Evolutionary conservation across 2,113 vertebrate species (phyloP), one percentile per base, ranked within the genome.

Genomic region (Rhineura floridana): DNA sequence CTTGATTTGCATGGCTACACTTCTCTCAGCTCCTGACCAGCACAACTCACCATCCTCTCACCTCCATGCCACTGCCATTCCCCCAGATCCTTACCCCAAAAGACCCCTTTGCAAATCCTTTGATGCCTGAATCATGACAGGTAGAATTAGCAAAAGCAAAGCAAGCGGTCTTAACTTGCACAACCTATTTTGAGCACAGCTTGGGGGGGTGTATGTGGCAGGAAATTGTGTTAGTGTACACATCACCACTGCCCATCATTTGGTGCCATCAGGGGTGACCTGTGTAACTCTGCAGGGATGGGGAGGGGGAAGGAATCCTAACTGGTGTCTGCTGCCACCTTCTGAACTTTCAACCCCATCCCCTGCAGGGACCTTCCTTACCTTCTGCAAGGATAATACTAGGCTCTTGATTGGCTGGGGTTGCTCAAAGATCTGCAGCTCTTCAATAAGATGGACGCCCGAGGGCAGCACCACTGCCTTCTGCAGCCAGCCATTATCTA

Each of bases 401-500:
- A 99, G 95, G 94, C 98, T 99, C 95, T 98, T 97, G 92, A 99
- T 96, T 0, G 99, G 98, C 95, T 98, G 97, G 0, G 95, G 90
- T 0, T 95, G 95, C 87, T 98, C 97, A 30, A 99, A 99, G 91
- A 99, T 97, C 96, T 99, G 98, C 94, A 99, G 97, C 95, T 99
- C 99, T 94, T 99, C 99, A 0, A 99, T 98, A 89, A 99, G 96
- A 25, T 99, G 98, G 23, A 97, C 95, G 11, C 94, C 96, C 0
- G 96, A n/a, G 1, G 97, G 97, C 92, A 98, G 59, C 89, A 97
- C 96, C 89, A 99, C 96, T 0, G 98, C 98, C 86, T 99, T 98
- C 94, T 98, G 98, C 86, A 99, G 96, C 98, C 98, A 99, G 6
- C 99, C 99, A 0, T 98, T 96, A 65, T 96, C 99, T 99, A 94